Percentiles rank a stretch among this genome's conserved stretches.
phyloP scores from a whole-genome alignment of 2,113 vertebrate genomes.

The Mesitornis unicolor region DNA sequence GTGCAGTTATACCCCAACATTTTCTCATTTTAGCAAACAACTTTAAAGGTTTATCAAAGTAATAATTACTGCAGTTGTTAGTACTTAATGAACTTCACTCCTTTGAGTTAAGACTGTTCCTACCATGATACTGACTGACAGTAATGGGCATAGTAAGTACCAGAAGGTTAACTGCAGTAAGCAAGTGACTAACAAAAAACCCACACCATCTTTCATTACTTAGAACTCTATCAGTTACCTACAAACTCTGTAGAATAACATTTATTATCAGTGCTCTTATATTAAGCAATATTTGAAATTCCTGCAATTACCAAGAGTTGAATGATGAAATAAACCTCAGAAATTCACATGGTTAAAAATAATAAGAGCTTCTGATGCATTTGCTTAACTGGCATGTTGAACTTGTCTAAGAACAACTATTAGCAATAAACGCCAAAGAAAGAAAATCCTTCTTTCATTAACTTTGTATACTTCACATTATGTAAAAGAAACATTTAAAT shows the following conservation, averaged over 20 bases:
- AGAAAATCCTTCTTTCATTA: not conserved
- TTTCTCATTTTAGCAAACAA: conserved; percentile 64
- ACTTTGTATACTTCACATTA: not conserved
- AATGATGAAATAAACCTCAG: not conserved
- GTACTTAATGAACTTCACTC: not conserved
- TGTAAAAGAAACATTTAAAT: not conserved
- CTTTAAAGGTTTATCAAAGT: conserved; percentile 46
- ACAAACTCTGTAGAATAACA: not conserved
- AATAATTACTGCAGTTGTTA: conserved; percentile 47
- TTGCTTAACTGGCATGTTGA: not conserved
- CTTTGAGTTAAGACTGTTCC: not conserved
- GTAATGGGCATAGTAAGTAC: not conserved
- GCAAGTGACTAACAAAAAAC: not conserved
- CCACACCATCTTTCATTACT: not conserved
- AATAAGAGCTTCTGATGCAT: not conserved
- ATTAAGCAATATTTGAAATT: not conserved
- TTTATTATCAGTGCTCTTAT: not conserved
- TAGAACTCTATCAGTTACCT: not conserved
- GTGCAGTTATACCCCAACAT: conserved; percentile 62
- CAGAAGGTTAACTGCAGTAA: not conserved
- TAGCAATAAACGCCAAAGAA: not conserved
- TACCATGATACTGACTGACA: not conserved
- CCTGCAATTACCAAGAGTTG: not conserved
- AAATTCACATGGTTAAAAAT: not conserved
- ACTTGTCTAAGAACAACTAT: not conserved